Evolutionary conservation across 2,113 vertebrate species (phyloP).

Genomic region (Elephantulus edwardii): DNA sequence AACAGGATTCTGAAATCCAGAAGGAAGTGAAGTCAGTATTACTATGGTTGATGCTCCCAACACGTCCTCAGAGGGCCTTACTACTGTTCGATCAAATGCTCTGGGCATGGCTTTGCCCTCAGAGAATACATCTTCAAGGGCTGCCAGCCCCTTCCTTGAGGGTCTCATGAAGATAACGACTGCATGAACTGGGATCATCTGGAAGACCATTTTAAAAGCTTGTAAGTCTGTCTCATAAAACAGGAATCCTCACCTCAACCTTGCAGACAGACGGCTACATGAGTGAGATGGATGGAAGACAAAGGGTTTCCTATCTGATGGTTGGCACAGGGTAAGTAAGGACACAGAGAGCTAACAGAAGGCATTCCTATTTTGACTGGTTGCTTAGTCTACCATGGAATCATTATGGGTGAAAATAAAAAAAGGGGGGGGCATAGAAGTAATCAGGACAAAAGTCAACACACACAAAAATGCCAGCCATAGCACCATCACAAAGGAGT

Average conservation of each 20-base stretch:
- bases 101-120: neutral
- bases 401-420: neutral
- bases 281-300: neutral
- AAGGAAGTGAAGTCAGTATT: neutral
- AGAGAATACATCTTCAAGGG: neutral
- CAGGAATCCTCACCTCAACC: neutral
- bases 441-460: neutral
- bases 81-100: neutral
- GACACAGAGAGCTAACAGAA: neutral
- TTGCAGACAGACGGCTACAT: neutral
- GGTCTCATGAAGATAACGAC: neutral
- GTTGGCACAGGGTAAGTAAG: neutral
- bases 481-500: neutral
- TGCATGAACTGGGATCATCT: neutral
- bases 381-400: neutral
- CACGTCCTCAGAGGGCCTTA: neutral
- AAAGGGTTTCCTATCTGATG: neutral
- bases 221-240: neutral
- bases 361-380: neutral
- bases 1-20: neutral
- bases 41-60: neutral
- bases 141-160: neutral
- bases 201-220: neutral
- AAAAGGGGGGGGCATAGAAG: neutral
- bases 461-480: neutral